Evolutionary conservation across 2,888 invertebrate species (phyloP).

Genomic region (Tetragnatha montana): DNA sequence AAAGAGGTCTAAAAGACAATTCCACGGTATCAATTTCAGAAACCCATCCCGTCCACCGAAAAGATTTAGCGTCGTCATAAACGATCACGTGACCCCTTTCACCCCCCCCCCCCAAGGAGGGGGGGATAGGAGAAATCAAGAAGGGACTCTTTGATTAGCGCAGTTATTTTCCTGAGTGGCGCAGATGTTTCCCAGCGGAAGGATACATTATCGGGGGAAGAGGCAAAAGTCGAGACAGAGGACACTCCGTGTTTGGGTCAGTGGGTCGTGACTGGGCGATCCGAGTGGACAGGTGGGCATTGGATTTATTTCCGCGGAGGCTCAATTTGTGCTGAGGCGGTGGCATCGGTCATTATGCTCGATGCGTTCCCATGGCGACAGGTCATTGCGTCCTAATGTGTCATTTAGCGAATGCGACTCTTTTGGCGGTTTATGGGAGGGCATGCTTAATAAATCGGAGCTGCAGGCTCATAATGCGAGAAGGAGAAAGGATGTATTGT

Average conservation of each 20-base stretch:
- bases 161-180: constrained; percentile 57
- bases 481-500: no score
- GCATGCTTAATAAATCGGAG: background rate
- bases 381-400: background rate
- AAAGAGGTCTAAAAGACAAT: constrained; percentile 26
- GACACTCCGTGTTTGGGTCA: constrained; percentile 43
- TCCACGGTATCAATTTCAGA: constrained; percentile 49
- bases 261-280: constrained; percentile 61
- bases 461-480: background rate
- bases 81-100: constrained; percentile 45
- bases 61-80: constrained; percentile 53
- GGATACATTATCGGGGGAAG: constrained; percentile 50
- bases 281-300: constrained; percentile 58
- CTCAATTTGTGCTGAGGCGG: background rate
- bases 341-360: background rate
- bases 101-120: constrained; percentile 32
- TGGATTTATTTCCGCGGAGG: constrained; percentile 42
- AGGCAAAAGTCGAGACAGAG: constrained; percentile 19
- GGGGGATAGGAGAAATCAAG: constrained; percentile 6
- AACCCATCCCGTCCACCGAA: constrained; percentile 16
- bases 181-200: constrained; percentile 62
- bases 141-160: constrained; percentile 59
- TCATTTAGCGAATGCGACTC: background rate
- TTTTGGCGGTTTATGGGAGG: background rate
- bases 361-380: background rate